A percentile compares a stretch with the other conserved stretches of the same genome.
phyloP scores from a whole-genome alignment of 53 echinoderm and acorn worm genomes.

The Henricia sp. region DNA sequence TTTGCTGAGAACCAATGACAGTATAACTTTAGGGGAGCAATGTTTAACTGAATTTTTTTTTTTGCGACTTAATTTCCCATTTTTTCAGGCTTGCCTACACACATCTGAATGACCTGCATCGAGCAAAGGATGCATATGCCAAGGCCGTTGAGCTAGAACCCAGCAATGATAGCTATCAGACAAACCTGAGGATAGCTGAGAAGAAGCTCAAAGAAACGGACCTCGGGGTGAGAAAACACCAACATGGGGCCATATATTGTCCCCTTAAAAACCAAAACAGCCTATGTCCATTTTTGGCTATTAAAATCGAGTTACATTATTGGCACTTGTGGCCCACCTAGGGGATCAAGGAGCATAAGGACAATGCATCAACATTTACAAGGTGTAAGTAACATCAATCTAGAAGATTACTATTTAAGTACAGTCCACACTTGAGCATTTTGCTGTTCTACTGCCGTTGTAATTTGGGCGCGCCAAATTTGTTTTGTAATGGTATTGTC shows the following conservation, averaged over 20 bases:
- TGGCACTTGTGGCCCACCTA: not conserved
- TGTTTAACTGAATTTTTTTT: no score
- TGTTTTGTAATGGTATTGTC: no score
- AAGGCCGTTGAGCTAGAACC: slow-evolving; percentile 92
- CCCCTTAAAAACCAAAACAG: no score
- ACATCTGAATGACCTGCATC: slow-evolving; percentile 80
- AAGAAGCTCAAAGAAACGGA: slow-evolving; percentile 85
- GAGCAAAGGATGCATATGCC: slow-evolving; percentile 88
- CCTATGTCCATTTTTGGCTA: not conserved
- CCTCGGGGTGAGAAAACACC: slow-evolving; percentile 85
- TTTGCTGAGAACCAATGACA: no score
- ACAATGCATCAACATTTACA: no score
- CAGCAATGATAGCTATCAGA: slow-evolving; percentile 82
- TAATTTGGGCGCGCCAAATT: no score
- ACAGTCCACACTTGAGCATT: no score
- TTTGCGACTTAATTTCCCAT: no score
- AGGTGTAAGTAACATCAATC: no score
- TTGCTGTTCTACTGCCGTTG: no score
- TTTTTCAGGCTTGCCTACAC: slow-evolving; percentile 80
- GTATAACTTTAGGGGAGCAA: no score
- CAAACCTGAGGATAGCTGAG: slow-evolving; percentile 91
- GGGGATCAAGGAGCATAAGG: not conserved
- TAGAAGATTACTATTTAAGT: no score
- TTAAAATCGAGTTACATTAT: not conserved
- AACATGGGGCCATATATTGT: not conserved